A percentile compares a stretch with the other conserved stretches of the same genome.
Conservation (phyloP, 2,113 vertebrate genomes). For the Ammodytes dubius region DNA sequence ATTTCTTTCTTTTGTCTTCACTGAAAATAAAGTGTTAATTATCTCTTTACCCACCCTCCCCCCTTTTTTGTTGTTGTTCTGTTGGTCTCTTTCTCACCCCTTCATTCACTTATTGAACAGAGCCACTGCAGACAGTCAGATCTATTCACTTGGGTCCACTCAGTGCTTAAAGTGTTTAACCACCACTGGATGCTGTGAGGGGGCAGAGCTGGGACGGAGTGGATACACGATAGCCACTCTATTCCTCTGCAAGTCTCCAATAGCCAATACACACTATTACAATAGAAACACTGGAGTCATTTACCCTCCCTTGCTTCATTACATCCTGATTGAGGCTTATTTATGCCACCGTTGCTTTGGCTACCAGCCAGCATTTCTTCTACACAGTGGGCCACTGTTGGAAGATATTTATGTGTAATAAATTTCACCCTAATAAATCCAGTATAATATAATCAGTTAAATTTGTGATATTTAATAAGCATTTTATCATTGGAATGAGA, state of each 20-base stretch:
- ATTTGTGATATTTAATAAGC: background rate
- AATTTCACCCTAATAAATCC: background rate
- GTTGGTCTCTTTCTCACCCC: slow-evolving; percentile 22
- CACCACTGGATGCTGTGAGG: slow-evolving; percentile 63
- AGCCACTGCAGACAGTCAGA: slow-evolving; percentile 61
- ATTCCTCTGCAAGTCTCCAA: slow-evolving; percentile 57
- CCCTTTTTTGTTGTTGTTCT: slow-evolving; percentile 12
- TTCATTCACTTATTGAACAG: slow-evolving; percentile 62
- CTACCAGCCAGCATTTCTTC: slow-evolving; percentile 34
- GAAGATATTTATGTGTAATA: background rate
- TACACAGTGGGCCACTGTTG: slow-evolving; percentile 20
- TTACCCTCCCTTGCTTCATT: slow-evolving; percentile 63
- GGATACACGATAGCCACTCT: slow-evolving; percentile 67
- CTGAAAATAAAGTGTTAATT: slow-evolving; percentile 68
- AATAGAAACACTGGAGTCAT: slow-evolving; percentile 71
- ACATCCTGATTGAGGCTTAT: slow-evolving; percentile 48
- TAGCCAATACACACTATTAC: slow-evolving; percentile 68
- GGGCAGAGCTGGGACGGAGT: slow-evolving; percentile 45
- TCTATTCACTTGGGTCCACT: slow-evolving; percentile 77
- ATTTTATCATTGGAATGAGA: background rate
- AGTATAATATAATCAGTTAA: too few species aligned
- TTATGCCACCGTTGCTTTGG: slow-evolving; percentile 43
- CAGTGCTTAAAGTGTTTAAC: slow-evolving; percentile 72
- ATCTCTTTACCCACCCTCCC: slow-evolving; percentile 28
- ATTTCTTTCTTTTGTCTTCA: slow-evolving; percentile 40